phyloP scores from a whole-genome alignment of 2,113 vertebrate genomes.

The Syngnathoides biaculeatus region DNA sequence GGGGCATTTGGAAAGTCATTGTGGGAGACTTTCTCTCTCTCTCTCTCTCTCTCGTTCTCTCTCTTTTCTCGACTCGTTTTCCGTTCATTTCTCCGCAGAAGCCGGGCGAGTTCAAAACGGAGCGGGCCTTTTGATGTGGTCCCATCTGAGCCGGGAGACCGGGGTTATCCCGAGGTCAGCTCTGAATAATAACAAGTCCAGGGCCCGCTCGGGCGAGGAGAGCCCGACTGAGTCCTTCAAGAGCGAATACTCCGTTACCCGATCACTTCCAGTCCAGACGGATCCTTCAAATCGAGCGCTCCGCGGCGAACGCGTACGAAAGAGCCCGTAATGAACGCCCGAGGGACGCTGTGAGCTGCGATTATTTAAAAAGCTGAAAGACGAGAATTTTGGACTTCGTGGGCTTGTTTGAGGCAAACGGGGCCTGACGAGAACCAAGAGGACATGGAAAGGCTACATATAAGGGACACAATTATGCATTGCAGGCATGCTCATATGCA shows the following conservation, averaged over 20 bases:
- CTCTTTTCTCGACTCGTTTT: constrained; percentile 18
- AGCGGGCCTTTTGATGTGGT: constrained; percentile 66
- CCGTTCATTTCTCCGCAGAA: constrained; percentile 48
- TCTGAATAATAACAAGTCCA: constrained; percentile 68
- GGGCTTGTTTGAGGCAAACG: constrained; percentile 48
- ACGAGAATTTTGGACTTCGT: constrained; percentile 37
- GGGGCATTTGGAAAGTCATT: too few relatives aligned
- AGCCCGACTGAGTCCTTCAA: constrained; percentile 38
- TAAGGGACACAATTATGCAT: constrained; percentile 46
- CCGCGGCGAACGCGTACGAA: constrained; percentile 18
- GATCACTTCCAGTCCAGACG: constrained; percentile 37
- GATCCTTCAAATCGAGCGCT: constrained; percentile 40
- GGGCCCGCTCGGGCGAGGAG: constrained; percentile 23
- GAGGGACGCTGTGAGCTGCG: constrained; percentile 11
- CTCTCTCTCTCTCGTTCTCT: too few relatives aligned
- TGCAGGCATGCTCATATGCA: constrained; percentile 11
- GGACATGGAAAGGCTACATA: constrained; percentile 57
- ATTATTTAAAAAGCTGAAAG: constrained; percentile 27
- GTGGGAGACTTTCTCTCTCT: constrained; percentile 27
- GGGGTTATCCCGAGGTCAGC: constrained; percentile 68
- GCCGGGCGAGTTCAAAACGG: constrained; percentile 66
- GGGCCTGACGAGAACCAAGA: constrained; percentile 52
- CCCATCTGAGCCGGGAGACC: constrained; percentile 62
- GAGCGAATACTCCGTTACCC: constrained; percentile 61
- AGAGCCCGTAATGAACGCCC: constrained; percentile 22